phyloP scores from a whole-genome alignment of 2,888 invertebrate species.

The Andrena marginata region DNA sequence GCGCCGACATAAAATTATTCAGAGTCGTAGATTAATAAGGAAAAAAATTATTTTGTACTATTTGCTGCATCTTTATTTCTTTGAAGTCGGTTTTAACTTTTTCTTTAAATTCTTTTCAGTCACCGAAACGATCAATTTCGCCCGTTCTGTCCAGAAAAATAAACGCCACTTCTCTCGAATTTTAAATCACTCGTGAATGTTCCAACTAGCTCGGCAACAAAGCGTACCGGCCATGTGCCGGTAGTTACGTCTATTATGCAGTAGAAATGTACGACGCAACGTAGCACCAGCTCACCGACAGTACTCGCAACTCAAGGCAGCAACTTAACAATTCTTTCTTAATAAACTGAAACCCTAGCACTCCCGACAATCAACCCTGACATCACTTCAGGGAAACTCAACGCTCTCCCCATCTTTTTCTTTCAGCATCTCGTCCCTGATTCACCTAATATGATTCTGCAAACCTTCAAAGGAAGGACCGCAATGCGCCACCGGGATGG shows the following conservation, averaged over 20 bases:
- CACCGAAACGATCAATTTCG: not conserved
- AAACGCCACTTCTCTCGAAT: not conserved
- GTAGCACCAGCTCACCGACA: too few relatives aligned
- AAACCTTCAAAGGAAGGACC: not conserved
- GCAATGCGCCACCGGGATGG: not conserved
- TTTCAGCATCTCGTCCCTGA: not conserved
- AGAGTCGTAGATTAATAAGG: not conserved
- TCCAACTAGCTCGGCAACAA: not conserved
- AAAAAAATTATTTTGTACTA: too few relatives aligned
- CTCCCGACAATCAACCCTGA: not conserved
- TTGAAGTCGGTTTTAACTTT: not conserved
- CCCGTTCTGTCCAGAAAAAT: not conserved
- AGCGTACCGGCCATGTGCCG: not conserved
- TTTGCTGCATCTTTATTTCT: not conserved
- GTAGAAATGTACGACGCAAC: not conserved
- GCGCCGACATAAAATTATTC: not conserved
- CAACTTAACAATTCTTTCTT: too few relatives aligned
- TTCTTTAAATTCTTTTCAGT: not conserved
- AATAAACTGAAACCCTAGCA: too few relatives aligned
- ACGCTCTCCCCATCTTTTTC: not conserved
- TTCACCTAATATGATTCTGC: not conserved
- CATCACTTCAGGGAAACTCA: not conserved
- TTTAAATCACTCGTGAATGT: not conserved
- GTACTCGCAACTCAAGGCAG: too few relatives aligned
- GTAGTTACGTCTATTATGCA: not conserved